phyloP scores from a whole-genome alignment of 2,113 vertebrate genomes.

The Microcebus griseorufus region DNA sequence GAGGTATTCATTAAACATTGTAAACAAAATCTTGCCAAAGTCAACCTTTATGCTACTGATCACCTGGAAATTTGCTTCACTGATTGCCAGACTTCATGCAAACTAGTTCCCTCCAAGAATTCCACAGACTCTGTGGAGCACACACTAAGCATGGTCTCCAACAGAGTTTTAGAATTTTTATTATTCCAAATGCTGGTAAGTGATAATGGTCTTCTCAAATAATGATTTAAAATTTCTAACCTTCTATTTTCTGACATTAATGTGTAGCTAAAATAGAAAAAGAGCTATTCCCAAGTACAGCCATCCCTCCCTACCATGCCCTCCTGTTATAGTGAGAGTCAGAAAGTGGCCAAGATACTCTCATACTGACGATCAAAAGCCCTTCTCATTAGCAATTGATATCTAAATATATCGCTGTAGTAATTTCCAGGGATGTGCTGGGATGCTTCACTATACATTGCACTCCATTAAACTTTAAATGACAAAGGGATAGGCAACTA shows the following conservation, averaged over 20 bases:
- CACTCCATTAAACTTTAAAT: constrained; percentile 69
- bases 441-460: neutral
- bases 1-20: neutral
- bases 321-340: neutral
- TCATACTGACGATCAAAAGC: neutral
- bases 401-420: constrained; percentile 35
- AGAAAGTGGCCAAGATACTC: neutral
- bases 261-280: neutral
- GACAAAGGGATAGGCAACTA: constrained; percentile 58
- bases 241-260: neutral
- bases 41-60: neutral
- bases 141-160: neutral
- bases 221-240: neutral
- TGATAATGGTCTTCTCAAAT: neutral
- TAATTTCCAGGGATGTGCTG: neutral
- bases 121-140: neutral
- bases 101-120: neutral
- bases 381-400: neutral
- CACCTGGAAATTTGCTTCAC: neutral
- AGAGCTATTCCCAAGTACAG: neutral
- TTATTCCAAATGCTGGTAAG: neutral
- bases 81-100: neutral
- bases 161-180: neutral
- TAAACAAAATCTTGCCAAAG: constrained; percentile 14
- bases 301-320: neutral